Conservation (phyloP, 2,797 vertebrate species). For the Emys orbicularis region DNA sequence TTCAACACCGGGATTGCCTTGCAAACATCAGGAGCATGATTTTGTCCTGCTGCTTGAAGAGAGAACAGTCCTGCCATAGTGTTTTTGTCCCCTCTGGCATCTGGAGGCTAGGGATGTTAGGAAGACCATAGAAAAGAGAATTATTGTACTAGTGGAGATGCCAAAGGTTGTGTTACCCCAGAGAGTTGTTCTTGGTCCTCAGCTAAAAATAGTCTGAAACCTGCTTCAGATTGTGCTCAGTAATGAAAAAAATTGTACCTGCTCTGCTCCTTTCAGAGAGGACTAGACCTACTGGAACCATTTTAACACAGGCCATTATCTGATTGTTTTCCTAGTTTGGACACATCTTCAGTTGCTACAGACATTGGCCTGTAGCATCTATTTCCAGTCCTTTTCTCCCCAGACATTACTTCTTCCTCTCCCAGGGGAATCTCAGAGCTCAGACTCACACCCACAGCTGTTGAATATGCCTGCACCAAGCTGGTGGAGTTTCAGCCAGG, state of each 20-base stretch:
- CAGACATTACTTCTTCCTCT: slow-evolving; percentile 38
- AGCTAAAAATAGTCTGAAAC: not conserved
- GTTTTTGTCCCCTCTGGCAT: not conserved
- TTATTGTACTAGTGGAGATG: not conserved
- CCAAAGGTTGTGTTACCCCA: not conserved
- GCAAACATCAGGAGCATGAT: not conserved
- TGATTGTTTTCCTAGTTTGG: not conserved
- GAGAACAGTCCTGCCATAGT: not conserved
- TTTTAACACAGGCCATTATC: not conserved
- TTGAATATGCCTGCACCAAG: slow-evolving; percentile 52
- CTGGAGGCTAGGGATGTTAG: not conserved
- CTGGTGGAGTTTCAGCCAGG: slow-evolving; percentile 21
- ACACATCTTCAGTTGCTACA: not conserved
- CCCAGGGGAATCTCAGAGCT: slow-evolving; percentile 13
- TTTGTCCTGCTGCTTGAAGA: not conserved
- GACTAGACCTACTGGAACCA: not conserved
- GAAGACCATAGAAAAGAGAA: not conserved
- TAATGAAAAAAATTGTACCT: not conserved
- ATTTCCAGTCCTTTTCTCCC: slow-evolving; percentile 24
- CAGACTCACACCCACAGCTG: slow-evolving; percentile 66
- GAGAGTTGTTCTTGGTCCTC: not conserved
- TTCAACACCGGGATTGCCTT: not conserved
- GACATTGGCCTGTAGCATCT: not conserved
- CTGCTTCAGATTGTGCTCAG: not conserved
- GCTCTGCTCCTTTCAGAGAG: not conserved